A percentile compares a stretch with the other conserved stretches of the same genome.
Conservation (phyloP, 2,797 vertebrate species). For the Pseudotriccus pelzelni region DNA sequence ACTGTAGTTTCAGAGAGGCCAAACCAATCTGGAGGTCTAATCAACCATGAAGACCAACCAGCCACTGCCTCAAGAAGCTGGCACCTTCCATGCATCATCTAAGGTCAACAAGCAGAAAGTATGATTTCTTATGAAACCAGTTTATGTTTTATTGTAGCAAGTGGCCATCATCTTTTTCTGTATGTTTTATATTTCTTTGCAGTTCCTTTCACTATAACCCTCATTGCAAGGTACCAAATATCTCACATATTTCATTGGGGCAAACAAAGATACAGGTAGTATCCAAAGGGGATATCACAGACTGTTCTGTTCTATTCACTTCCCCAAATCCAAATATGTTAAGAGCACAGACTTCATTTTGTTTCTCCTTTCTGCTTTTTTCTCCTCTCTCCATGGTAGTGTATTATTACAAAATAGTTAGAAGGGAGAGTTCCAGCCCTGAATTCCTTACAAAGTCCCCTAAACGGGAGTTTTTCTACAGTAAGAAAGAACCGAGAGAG, state of each 20-base stretch:
- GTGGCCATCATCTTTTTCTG: neutral
- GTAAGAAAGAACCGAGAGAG: slow-evolving; percentile 45
- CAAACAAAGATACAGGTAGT: neutral
- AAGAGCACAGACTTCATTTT: neutral
- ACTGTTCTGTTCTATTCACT: neutral
- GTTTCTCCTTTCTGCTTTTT: neutral
- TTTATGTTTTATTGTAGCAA: neutral
- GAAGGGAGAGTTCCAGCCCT: neutral
- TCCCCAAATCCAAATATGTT: neutral
- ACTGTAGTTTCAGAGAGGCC: neutral
- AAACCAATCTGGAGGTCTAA: neutral
- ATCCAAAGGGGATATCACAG: neutral
- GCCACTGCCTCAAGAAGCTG: neutral
- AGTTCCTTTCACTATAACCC: neutral
- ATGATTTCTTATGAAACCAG: neutral
- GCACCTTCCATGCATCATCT: neutral
- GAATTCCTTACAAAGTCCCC: slow-evolving; percentile 1
- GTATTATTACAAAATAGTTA: slow-evolving; percentile 11
- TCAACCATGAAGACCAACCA: neutral
- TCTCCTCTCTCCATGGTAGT: neutral
- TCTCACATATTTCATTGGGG: neutral
- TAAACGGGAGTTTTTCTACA: slow-evolving; percentile 48
- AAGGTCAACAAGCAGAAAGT: neutral
- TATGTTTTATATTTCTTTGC: neutral
- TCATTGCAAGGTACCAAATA: neutral